Percentiles rank a stretch among this genome's conserved stretches.
phyloP scores from a whole-genome alignment of 2,888 invertebrate genomes.

The Cyaniris semiargus region DNA sequence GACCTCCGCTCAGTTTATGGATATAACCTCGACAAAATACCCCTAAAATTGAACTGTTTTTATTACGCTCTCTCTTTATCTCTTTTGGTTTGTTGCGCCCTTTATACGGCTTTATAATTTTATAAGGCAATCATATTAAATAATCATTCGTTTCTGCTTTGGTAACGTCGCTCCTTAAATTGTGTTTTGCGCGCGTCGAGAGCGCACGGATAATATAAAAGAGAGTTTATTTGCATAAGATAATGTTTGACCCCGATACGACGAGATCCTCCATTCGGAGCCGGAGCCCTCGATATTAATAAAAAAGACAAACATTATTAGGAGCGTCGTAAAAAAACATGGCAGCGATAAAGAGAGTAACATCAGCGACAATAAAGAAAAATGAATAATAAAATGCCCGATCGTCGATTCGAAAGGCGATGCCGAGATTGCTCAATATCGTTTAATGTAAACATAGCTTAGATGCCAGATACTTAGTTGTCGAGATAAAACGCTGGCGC shows the following conservation, averaged over 20 bases:
- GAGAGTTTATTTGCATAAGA: slow-evolving; percentile 21
- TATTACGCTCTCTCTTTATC: slow-evolving; percentile 79
- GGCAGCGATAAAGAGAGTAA: slow-evolving; percentile 19
- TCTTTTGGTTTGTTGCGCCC: slow-evolving; percentile 76
- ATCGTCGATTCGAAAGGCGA: slow-evolving; percentile 55
- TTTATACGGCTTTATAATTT: slow-evolving; percentile 76
- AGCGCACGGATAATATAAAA: neutral
- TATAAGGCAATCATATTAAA: slow-evolving; percentile 64
- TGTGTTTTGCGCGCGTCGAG: neutral
- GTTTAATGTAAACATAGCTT: slow-evolving; percentile 75
- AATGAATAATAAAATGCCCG: slow-evolving; percentile 28
- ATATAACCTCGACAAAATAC: slow-evolving; percentile 81
- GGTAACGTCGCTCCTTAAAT: neutral
- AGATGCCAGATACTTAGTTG: slow-evolving; percentile 71
- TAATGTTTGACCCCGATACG: slow-evolving; percentile 1
- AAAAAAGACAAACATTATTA: slow-evolving; percentile 8
- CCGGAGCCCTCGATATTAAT: slow-evolving; percentile 13
- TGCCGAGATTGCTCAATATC: slow-evolving; percentile 68
- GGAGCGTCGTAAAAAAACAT: slow-evolving; percentile 8
- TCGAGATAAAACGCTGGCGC: slow-evolving; percentile 77
- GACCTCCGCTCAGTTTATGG: slow-evolving; percentile 71
- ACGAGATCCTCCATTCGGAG: neutral
- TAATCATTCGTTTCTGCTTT: slow-evolving; percentile 39
- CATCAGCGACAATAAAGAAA: slow-evolving; percentile 27
- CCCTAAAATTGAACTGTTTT: slow-evolving; percentile 81